Evolutionary conservation across 2,888 invertebrate species (phyloP), one percentile per base, ranked within the genome.

Genomic region (Leptodirus hochenwartii): DNA sequence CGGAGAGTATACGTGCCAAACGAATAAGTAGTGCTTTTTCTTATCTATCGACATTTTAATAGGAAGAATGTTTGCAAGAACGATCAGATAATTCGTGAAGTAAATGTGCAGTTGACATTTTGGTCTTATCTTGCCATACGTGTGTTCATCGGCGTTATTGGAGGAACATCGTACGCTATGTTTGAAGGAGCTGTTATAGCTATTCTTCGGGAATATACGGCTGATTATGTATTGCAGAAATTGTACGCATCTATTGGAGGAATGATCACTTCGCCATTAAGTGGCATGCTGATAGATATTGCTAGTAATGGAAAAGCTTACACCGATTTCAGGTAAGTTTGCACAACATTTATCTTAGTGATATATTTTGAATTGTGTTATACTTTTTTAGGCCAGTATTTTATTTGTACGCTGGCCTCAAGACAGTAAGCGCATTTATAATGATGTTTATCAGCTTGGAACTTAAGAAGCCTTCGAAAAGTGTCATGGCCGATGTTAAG

Each of bases 111-210:
- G 2, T 52, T 76, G 31, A 78, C 78, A 0, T 79, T 79, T 49
- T 78, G 78, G 76, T 46, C 68, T 1, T 79, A 80, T 47, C 59
- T 76, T 17, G 61, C 58, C 25, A 67, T 76, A 37, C 56, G 69
- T 22, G 65, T 66, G 4, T 61, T 65, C 43, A 58, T 66, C 43
- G 72, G 72, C 12, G 71, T 76, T 34, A 71, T 77, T 34, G 65
- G 75, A 22, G 76, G 78, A 0, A 78, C 78, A 2, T 69, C 74
- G 1, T 77, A 75, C 47, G 76, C 77, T 15, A 77, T 80, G 74
- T 79, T 79, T 47, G 78, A 79, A 52, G 76, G 78, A 2, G 80
- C 79, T 1, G 77, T 76, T 3, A 74, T 80, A 34, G 73, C 78
- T 4, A 74, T 79, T 41, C 56, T 79, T 33, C 56, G 76, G 33